Evolutionary conservation across 30 jellyfish, hydroid and myxozoan genomes (phyloP), one percentile per base, ranked within the genome.

Genomic region (Turritopsis rubra): DNA sequence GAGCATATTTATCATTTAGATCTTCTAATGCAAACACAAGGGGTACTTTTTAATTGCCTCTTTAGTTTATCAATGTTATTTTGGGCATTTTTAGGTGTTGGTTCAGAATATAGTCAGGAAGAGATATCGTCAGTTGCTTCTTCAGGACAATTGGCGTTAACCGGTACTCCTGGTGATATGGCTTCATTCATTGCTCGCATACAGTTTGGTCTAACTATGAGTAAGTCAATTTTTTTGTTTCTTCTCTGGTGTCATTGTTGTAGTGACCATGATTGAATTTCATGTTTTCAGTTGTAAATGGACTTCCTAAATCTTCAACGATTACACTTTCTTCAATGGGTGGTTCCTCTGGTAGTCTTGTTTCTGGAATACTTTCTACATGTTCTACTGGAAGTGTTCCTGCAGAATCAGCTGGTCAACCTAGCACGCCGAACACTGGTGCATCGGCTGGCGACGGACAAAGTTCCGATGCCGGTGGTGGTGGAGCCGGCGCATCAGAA

Each of bases 351-450:
- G 79, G 89, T 29, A 85, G 65, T 28, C 84, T 91, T 22, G 82
- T 72, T 52, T 81, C 86, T 19, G 80, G 87, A 29, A 80, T 89
- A 21, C 73, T 89, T 83, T 85, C 86, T 85, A 87, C 99, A 1
- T 91, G 89, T 1, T 96, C 89, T 54, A 88, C 99, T 19, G 99
- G 96, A 41, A 93, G 99, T 77, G 88, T 89, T 8, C 88, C 96
- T 19, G 76, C 97, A 7, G 99, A 93, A 72, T 81, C 88, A 19
- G 97, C 96, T 24, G 99, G 99, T 28, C 76, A 77, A 52, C 90
- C 94, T 20, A 96, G 96, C 26, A 41, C 75, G n/a, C 53, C 86
- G 8, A 70, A 82, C 52, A 68, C 88, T 7, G 89, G 89, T 18
- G 87, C 86, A 23, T 16, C 89, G 7, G 98, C 85, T 19, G 95